Conservation (phyloP, 2,888 invertebrate genomes). For the Operophtera brumata region DNA sequence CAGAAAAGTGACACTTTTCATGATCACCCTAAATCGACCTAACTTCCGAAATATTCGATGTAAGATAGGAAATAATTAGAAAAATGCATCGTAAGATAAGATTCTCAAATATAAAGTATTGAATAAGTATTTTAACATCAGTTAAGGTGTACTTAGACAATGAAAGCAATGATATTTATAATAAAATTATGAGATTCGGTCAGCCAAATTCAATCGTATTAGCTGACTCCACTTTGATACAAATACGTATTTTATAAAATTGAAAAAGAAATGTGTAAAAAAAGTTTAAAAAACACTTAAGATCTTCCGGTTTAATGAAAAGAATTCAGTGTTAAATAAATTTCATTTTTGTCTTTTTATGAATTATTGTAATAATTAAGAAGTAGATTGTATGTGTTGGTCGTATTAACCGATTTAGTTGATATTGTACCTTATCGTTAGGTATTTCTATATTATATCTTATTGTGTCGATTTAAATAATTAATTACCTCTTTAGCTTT, state of each 20-base stretch:
- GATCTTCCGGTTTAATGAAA: conserved; percentile 71
- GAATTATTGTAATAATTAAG: conserved; percentile 72
- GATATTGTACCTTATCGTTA: conserved; percentile 71
- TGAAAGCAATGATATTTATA: conserved; percentile 80
- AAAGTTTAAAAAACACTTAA: conserved; percentile 65
- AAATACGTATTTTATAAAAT: conserved; percentile 78
- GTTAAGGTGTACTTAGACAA: conserved; percentile 69
- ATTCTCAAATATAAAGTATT: conserved; percentile 74
- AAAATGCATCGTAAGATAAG: conserved; percentile 76
- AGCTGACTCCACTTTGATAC: conserved; percentile 78
- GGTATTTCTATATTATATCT: conserved; percentile 75
- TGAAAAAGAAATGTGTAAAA: conserved; percentile 54
- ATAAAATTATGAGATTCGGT: conserved; percentile 62
- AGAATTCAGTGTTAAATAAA: conserved; percentile 62
- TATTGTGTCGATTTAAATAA: conserved; percentile 77
- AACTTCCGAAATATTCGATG: conserved; percentile 64
- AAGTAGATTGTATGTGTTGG: conserved; percentile 76
- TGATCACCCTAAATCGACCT: conserved; percentile 46
- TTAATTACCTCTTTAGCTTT: conserved; percentile 78
- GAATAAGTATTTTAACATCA: conserved; percentile 78
- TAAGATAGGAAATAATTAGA: conserved; percentile 74
- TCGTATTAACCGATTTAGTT: conserved; percentile 77
- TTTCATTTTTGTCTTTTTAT: conserved; percentile 76
- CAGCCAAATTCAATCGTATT: conserved; percentile 71
- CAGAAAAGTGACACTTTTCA: conserved; percentile 27